Percentiles rank a stretch among this genome's conserved stretches.
These are phyloP conservation scores for Smutsia gigantea DNA, from an alignment of 2,797 vertebrate species.

Conservation along the genomic window DNA sequence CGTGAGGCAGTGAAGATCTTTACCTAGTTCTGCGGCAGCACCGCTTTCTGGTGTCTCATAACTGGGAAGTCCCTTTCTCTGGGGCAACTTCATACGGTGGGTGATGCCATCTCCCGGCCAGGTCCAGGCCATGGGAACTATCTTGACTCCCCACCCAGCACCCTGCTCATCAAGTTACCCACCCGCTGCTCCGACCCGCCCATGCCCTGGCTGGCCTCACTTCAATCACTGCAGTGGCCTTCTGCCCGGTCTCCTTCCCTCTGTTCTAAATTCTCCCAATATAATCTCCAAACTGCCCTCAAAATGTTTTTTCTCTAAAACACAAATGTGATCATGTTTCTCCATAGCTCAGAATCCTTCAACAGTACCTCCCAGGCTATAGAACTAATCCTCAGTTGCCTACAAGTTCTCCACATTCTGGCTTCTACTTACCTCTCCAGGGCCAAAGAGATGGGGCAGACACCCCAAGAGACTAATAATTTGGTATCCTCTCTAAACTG, in stretches of 20 bases:
- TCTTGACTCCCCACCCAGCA: not conserved
- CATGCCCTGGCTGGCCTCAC: not conserved
- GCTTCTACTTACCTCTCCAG: not conserved
- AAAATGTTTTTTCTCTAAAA: not conserved
- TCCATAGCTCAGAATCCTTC: not conserved
- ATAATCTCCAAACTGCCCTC: not conserved
- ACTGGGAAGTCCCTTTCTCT: no score
- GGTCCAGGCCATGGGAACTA: rapidly evolving
- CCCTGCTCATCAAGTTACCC: no score
- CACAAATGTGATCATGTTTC: not conserved
- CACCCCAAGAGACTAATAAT: not conserved
- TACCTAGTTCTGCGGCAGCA: not conserved
- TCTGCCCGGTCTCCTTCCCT: not conserved
- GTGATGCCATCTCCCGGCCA: not conserved
- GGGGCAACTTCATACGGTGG: rapidly evolving
- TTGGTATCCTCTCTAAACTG: not conserved
- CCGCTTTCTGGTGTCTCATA: not conserved
- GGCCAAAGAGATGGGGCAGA: not conserved
- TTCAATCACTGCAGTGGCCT: not conserved
- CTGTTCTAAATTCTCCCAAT: not conserved
- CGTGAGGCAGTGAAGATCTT: not conserved
- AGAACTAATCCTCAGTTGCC: not conserved
- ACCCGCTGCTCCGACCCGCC: not conserved
- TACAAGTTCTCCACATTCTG: not conserved
- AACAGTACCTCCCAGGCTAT: not conserved